Evolutionary conservation across 2,888 invertebrate genomes (phyloP).

Genomic region (Keiferia lycopersicella): DNA sequence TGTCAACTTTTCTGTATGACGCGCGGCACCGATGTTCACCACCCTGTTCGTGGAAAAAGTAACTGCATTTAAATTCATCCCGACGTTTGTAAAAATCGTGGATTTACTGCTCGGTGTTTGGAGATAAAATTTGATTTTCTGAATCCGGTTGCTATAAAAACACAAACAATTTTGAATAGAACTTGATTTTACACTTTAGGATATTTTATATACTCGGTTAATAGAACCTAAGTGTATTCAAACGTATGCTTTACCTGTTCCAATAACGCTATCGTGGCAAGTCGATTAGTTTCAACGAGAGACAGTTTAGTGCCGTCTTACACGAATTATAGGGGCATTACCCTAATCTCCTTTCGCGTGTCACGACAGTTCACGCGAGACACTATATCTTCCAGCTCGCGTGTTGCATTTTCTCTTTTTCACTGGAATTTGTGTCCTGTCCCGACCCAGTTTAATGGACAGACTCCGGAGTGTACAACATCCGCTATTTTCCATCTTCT

Average conservation of each 20-base stretch:
- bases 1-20: slow-evolving; percentile 47
- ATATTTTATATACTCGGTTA: background rate
- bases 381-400: slow-evolving; percentile 50
- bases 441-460: slow-evolving; percentile 61
- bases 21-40: slow-evolving; percentile 45
- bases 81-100: slow-evolving; percentile 43
- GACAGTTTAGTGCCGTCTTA: slow-evolving; percentile 18
- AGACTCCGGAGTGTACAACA: slow-evolving; percentile 55
- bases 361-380: slow-evolving; percentile 45
- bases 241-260: background rate
- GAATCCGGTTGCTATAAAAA: slow-evolving; percentile 50
- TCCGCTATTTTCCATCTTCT: slow-evolving; percentile 62
- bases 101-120: slow-evolving; percentile 57
- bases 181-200: background rate
- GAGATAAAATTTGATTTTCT: slow-evolving; percentile 56
- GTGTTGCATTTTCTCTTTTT: slow-evolving; percentile 56
- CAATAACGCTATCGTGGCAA: slow-evolving; percentile 16
- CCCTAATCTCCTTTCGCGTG: slow-evolving; percentile 49
- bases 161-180: slow-evolving; percentile 32
- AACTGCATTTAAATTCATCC: slow-evolving; percentile 50
- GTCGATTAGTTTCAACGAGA: slow-evolving; percentile 19
- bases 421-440: slow-evolving; percentile 52
- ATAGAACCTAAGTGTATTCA: background rate
- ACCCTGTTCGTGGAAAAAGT: slow-evolving; percentile 44
- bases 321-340: slow-evolving; percentile 24